Conservation (phyloP, 2,797 vertebrate species). For the Synanceia verrucosa region DNA sequence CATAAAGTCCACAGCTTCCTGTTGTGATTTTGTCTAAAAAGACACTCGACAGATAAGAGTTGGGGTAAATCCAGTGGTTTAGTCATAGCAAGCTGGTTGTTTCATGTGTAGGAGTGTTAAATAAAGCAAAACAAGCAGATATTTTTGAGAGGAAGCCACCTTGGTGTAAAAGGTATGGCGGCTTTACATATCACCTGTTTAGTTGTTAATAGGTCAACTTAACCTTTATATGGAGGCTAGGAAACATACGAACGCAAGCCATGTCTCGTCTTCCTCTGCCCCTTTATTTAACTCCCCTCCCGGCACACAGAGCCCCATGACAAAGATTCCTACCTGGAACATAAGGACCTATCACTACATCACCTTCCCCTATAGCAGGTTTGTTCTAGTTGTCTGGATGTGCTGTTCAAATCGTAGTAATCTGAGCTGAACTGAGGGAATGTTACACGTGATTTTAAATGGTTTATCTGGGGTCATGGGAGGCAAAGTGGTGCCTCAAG, state of each 20-base stretch:
- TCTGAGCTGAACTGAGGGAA: slow-evolving; percentile 6
- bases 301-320: too few relatives aligned
- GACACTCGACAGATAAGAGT: neutral
- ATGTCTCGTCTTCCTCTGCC: too few relatives aligned
- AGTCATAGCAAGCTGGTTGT: neutral
- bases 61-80: neutral
- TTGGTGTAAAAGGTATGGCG: neutral
- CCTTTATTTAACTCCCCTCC: too few relatives aligned
- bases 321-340: too few relatives aligned
- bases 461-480: neutral
- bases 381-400: neutral
- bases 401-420: slow-evolving; percentile 2
- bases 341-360: too few relatives aligned
- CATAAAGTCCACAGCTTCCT: neutral
- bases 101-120: neutral
- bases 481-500: neutral
- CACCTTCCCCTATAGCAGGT: neutral
- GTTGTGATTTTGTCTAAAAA: neutral
- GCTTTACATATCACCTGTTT: too few relatives aligned
- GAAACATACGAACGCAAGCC: too few relatives aligned
- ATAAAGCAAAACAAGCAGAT: neutral
- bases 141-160: too few relatives aligned
- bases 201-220: too few relatives aligned
- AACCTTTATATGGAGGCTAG: too few relatives aligned
- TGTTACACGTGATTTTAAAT: neutral